Conservation (phyloP, 2,797 vertebrate species). For the Platalea minor region DNA sequence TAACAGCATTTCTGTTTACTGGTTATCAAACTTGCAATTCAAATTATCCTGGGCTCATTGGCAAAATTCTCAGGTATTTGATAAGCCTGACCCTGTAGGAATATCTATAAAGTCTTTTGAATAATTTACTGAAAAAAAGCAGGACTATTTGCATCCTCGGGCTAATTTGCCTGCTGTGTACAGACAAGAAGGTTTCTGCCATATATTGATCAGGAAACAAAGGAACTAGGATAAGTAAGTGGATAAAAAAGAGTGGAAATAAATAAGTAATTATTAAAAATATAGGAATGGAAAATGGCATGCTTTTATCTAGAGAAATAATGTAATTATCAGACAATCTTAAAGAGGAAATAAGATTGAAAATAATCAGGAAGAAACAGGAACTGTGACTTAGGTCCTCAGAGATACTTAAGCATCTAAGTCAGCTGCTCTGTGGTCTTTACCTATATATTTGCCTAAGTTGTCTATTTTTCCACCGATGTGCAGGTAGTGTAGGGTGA, state of each 20-base stretch:
- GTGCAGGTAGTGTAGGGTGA: background rate
- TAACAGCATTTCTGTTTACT: background rate
- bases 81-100: background rate
- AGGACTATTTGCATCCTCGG: background rate
- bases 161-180: background rate
- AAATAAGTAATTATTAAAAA: background rate
- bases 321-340: background rate
- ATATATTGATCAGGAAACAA: background rate
- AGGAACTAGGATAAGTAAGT: background rate
- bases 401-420: background rate
- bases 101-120: background rate
- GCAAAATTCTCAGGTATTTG: background rate
- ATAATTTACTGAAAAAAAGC: background rate
- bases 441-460: background rate
- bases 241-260: background rate
- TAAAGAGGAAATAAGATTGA: background rate
- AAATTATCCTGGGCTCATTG: background rate
- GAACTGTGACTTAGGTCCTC: background rate
- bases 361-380: background rate
- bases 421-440: background rate
- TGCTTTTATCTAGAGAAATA: background rate
- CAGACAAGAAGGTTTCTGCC: background rate
- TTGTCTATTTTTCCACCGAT: background rate
- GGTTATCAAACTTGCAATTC: background rate
- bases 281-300: background rate